These are phyloP conservation scores for Synergus japonicus DNA, from an alignment of 2,888 invertebrate species.

Conservation along the genomic window DNA sequence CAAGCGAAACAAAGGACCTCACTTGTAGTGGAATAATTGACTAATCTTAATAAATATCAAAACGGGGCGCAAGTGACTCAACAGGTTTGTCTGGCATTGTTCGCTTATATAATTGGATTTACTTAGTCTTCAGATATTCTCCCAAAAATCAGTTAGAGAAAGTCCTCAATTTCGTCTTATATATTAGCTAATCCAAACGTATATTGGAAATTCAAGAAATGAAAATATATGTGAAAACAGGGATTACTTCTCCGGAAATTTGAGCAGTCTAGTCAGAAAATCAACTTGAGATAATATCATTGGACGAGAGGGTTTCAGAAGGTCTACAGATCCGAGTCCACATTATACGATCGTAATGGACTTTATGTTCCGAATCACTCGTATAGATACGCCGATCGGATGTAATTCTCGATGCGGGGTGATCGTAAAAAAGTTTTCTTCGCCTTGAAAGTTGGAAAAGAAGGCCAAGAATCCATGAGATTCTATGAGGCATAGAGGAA, in stretches of 20 bases:
- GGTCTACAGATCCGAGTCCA: slow-evolving; percentile 51
- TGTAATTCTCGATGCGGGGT: slow-evolving; percentile 32
- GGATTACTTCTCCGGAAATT: slow-evolving; percentile 64
- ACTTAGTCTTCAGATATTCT: slow-evolving; percentile 61
- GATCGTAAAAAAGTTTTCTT: slow-evolving; percentile 33
- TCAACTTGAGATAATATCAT: slow-evolving; percentile 50
- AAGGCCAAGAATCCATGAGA: neutral
- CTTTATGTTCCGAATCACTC: slow-evolving; percentile 43
- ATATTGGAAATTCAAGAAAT: neutral
- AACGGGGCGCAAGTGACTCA: slow-evolving; percentile 58
- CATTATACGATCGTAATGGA: slow-evolving; percentile 52
- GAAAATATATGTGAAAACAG: slow-evolving; percentile 56
- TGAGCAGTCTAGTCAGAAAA: slow-evolving; percentile 55
- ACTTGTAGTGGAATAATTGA: neutral
- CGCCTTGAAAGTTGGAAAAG: neutral
- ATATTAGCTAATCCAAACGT: neutral
- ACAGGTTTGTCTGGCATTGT: slow-evolving; percentile 68
- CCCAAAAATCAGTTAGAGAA: slow-evolving; percentile 32
- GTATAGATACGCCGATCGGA: slow-evolving; percentile 30
- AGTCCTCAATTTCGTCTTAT: neutral
- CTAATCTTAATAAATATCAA: slow-evolving; percentile 50
- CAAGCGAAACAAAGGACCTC: neutral
- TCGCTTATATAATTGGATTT: slow-evolving; percentile 67
- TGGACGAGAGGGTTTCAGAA: slow-evolving; percentile 45
- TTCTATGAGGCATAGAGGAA: neutral